Evolutionary conservation across 2,797 vertebrate species (phyloP).

Genomic region (Remorina albescens): DNA sequence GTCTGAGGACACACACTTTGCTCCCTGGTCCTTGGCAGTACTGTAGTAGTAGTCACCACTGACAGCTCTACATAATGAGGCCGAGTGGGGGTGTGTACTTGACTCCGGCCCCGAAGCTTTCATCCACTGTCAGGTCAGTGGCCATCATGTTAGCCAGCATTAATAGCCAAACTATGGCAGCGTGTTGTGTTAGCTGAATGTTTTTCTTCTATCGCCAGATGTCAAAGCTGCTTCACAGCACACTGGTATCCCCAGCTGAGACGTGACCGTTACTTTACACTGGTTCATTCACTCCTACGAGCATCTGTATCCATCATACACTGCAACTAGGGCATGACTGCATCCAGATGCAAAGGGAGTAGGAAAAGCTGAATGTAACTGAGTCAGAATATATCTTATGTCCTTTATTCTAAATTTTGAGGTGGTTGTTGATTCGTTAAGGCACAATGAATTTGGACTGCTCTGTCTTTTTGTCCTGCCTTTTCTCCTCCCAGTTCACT

Average conservation of each 20-base stretch:
- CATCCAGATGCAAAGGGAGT: conserved; percentile 1
- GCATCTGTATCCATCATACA: conserved; percentile 31
- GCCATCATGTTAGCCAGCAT: conserved; percentile 63
- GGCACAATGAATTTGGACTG: conserved; percentile 14
- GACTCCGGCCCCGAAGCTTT: conserved; percentile 58
- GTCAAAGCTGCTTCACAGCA: conserved; percentile 46
- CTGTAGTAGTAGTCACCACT: conserved; percentile 44
- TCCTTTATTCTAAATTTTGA: conserved; percentile 32
- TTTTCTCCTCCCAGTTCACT: conserved; percentile 2
- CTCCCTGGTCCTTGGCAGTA: conserved; percentile 36
- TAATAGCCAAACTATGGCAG: conserved; percentile 41
- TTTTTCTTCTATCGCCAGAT: conserved; percentile 39
- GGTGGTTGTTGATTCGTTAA: conserved; percentile 35
- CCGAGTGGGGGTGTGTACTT: conserved; percentile 58
- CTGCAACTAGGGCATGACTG: neutral
- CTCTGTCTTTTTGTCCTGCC: neutral
- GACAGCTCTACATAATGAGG: conserved; percentile 75
- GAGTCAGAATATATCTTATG: conserved; percentile 1
- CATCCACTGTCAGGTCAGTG: conserved; percentile 71
- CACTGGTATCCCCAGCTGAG: conserved; percentile 17
- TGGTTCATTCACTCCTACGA: conserved; percentile 28
- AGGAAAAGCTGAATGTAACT: neutral
- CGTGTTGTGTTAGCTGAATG: conserved; percentile 38
- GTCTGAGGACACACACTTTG: conserved; percentile 28
- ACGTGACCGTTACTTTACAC: conserved; percentile 23